Evolutionary conservation across 2,113 vertebrate genomes (phyloP).

Genomic region (Arvicanthis niloticus): DNA sequence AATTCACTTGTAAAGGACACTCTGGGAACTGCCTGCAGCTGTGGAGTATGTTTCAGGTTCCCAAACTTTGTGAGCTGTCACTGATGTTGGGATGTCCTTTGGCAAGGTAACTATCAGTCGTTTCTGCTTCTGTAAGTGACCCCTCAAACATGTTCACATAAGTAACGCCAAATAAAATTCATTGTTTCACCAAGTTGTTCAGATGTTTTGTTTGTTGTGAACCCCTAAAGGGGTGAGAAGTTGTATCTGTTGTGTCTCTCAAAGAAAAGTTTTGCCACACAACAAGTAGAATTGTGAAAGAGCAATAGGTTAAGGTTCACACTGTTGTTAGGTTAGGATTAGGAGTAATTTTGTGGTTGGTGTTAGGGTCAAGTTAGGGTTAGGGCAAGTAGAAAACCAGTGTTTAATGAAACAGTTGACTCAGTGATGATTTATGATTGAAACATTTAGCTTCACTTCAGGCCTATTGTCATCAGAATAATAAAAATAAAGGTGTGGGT

Average conservation of each 20-base stretch:
- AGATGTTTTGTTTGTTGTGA: background rate
- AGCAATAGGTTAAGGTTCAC: background rate
- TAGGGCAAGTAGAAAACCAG: background rate
- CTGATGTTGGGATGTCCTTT: background rate
- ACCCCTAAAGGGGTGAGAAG: too few relatives aligned
- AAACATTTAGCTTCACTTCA: background rate
- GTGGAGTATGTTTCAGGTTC: background rate
- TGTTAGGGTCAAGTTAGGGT: too few relatives aligned
- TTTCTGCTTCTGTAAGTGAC: background rate
- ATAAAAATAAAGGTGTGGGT: background rate
- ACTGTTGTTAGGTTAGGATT: too few relatives aligned
- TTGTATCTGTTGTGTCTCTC: background rate
- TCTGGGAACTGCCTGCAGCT: background rate
- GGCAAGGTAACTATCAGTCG: background rate
- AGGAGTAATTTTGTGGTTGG: too few relatives aligned
- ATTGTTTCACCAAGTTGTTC: background rate
- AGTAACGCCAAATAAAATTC: background rate
- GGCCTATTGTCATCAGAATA: background rate
- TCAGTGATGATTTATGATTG: background rate
- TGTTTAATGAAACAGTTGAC: background rate
- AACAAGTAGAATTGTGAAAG: background rate
- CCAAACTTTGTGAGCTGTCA: background rate
- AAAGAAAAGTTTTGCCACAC: background rate
- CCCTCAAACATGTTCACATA: background rate
- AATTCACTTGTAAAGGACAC: fast-evolving